Conservation (phyloP, 53 echinoderm and acorn worm species). For the Stichopus horrens region DNA sequence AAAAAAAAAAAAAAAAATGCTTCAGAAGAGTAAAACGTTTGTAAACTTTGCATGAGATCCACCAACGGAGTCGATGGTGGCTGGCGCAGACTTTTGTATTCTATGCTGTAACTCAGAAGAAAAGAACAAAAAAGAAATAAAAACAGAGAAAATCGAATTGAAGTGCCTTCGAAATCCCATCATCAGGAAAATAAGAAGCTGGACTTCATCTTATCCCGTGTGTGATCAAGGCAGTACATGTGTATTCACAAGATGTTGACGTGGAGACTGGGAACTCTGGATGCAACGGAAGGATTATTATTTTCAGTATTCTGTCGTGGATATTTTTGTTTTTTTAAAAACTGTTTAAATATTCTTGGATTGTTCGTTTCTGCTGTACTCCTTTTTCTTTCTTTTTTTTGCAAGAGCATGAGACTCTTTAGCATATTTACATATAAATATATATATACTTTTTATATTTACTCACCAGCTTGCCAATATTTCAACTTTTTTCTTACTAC, state of each 20-base stretch:
- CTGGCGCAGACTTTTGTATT: background rate
- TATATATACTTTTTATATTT: slow-evolving; percentile 21
- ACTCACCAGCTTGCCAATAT: slow-evolving; percentile 37
- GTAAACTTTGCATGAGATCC: too few relatives aligned
- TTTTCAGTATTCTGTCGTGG: background rate
- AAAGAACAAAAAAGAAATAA: background rate
- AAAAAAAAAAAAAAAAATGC: too few relatives aligned
- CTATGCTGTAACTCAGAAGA: background rate
- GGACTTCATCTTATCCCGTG: slow-evolving; percentile 25
- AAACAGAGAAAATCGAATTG: background rate
- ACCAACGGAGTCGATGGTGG: too few relatives aligned
- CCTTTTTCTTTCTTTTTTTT: background rate
- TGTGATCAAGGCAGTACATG: background rate
- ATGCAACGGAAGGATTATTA: slow-evolving; percentile 33
- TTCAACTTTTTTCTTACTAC: background rate
- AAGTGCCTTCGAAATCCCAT: slow-evolving; percentile 29
- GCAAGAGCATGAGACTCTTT: background rate
- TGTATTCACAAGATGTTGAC: slow-evolving; percentile 28
- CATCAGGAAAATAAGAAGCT: slow-evolving; percentile 23
- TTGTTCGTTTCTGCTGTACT: background rate
- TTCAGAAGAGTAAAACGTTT: too few relatives aligned
- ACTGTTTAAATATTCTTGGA: background rate
- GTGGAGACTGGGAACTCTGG: slow-evolving; percentile 24
- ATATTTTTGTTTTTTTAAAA: background rate
- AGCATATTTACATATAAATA: background rate